Evolutionary conservation across 2,797 vertebrate genomes (phyloP).

Genomic region (Triplophysa bombifrons): DNA sequence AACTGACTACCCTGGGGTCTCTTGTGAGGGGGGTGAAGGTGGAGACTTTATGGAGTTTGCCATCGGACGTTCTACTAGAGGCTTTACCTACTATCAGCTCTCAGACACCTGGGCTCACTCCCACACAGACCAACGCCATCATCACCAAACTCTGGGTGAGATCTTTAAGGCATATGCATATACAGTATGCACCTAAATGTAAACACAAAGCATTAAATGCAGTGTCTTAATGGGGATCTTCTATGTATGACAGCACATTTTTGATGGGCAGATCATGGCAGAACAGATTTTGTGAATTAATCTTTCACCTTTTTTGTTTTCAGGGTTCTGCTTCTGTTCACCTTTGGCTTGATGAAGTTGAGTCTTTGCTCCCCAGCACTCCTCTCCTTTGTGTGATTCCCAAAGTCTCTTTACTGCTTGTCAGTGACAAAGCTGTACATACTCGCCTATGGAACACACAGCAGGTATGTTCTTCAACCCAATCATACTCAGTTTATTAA

Average conservation of each 20-base stretch:
- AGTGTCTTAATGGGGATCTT: neutral
- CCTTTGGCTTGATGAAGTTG: constrained; percentile 67
- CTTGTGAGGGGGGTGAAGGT: constrained; percentile 73
- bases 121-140: constrained; percentile 68
- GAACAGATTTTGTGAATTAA: neutral
- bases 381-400: constrained; percentile 73
- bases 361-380: constrained; percentile 70
- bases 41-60: constrained; percentile 67
- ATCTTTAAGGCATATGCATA: neutral
- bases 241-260: neutral
- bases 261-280: neutral
- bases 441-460: constrained; percentile 75
- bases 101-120: constrained; percentile 59
- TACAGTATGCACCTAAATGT: neutral
- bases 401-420: constrained; percentile 61
- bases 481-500: neutral
- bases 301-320: neutral
- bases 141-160: constrained; percentile 69
- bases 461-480: constrained; percentile 68
- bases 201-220: neutral
- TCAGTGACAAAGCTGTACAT: constrained; percentile 47
- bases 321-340: constrained; percentile 71
- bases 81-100: constrained; percentile 66
- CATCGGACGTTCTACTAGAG: constrained; percentile 68
- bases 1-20: constrained; percentile 70